A percentile compares a stretch with the other conserved stretches of the same genome.
Conservation (phyloP, 2,113 vertebrate genomes). For the Takifugu bimaculatus region DNA sequence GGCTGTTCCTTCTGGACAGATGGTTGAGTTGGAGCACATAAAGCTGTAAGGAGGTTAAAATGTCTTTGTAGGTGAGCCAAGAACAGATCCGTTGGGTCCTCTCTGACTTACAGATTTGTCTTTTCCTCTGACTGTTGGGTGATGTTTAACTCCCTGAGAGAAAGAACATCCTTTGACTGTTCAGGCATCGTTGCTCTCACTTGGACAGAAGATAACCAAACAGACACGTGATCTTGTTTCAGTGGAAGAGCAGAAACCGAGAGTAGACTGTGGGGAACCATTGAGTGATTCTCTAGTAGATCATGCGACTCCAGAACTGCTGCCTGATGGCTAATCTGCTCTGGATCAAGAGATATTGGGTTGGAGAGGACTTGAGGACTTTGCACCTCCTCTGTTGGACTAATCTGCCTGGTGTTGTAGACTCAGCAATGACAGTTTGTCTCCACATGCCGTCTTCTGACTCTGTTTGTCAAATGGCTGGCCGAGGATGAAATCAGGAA, state of each 20-base stretch:
- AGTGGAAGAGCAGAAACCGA: conserved; percentile 30
- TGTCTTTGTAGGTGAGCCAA: conserved; percentile 53
- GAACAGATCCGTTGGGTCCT: conserved; percentile 66
- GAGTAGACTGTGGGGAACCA: too few relatives aligned
- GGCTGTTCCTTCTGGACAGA: conserved; percentile 33
- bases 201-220: conserved; percentile 8
- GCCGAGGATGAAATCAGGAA: too few relatives aligned
- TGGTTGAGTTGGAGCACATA: conserved; percentile 25
- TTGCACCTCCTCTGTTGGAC: conserved; percentile 66
- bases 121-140: conserved; percentile 42
- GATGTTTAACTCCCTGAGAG: conserved; percentile 43
- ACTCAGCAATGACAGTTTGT: too few relatives aligned
- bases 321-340: conserved; percentile 65
- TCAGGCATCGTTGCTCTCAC: too few relatives aligned
- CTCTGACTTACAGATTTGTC: conserved; percentile 55
- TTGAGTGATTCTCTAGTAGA: conserved; percentile 50
- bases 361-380: conserved; percentile 57
- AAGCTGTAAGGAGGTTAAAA: conserved; percentile 34
- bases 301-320: conserved; percentile 67
- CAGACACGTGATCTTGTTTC: conserved; percentile 61
- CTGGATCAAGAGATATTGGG: conserved; percentile 56
- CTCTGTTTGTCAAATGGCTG: too few relatives aligned
- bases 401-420: conserved; percentile 35
- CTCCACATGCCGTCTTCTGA: too few relatives aligned
- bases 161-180: conserved; percentile 7